Base-by-base conservation (phyloP, 2,113 vertebrate genomes). In the Epinephelus fuscoguttatus region DNA sequence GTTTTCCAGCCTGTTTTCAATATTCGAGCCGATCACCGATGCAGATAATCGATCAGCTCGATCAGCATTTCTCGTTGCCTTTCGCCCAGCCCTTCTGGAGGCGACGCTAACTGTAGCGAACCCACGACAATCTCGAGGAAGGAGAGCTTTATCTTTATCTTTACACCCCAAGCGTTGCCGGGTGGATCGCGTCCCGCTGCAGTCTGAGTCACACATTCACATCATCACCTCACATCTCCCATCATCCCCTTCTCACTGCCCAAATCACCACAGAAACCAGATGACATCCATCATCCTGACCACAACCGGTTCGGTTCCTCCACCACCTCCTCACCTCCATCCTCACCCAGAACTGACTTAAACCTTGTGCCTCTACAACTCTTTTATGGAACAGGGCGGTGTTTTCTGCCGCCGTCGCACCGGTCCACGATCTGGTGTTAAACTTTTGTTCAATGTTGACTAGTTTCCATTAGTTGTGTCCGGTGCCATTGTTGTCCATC, bases 341-440 rank as follows among this genome's bases (percentile, higher is more conserved):
- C 76, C 60, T 82, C 82, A 76, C 47, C 63, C 78, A 78, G 75
- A 84, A 91, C 84, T 83, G 83, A 95, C 84, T 84, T 83, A 94
- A 93, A 95, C 97, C 96, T 97, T 96, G 97, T 98, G 98, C 98
- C 98, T 98, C 97, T 97, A 96, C 95, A 95, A 95, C 96, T 95
- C 95, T 95, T 97, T 96, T 97, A 96, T 95, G 96, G 96, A 97
- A 96, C 96, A 93, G 95, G 97, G 96, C 75, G 84, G 82, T 1
- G 4, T 85, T 92, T 87, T 88, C 11, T 83, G 83, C 57, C 78
- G 69, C 57, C 23, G 56, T 30, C 13, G 3, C 62, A 66, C 62
- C 96, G 94, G 94, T 96, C 71, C 95, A 95, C 93, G 93, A 95
- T 94, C 95, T 92, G 95, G 95, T 95, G 85, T 95, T 95, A 95